Conservation (phyloP, 2,888 invertebrate species). For the Patella pellucida region DNA sequence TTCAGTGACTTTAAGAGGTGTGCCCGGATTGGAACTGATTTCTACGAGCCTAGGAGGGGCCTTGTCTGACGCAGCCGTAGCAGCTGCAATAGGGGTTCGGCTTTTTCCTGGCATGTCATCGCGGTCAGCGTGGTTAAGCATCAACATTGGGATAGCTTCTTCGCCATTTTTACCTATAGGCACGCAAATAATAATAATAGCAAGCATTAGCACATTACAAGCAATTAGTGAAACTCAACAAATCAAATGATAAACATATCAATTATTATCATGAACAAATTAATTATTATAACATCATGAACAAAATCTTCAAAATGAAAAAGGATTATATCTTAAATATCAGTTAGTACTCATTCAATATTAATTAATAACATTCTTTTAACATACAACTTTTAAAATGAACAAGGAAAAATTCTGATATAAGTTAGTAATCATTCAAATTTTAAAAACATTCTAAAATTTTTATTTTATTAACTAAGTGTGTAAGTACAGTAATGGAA, state of each 20-base stretch:
- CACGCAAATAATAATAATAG: conserved; percentile 2
- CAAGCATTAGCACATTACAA: conserved; percentile 13
- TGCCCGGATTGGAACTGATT: conserved; percentile 59
- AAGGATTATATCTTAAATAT: neutral
- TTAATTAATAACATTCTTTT: too few relatives aligned
- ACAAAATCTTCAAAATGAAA: conserved; percentile 16
- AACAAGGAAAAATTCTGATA: too few relatives aligned
- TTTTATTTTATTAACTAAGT: too few relatives aligned
- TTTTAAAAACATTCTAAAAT: too few relatives aligned
- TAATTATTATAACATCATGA: neutral
- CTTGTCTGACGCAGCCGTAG: conserved; percentile 40
- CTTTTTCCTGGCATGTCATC: conserved; percentile 39
- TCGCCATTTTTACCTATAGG: conserved; percentile 63
- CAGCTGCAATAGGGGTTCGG: conserved; percentile 30
- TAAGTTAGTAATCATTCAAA: too few relatives aligned
- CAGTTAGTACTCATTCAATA: neutral
- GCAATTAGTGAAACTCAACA: neutral
- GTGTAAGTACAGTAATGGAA: too few relatives aligned
- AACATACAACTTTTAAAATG: too few relatives aligned
- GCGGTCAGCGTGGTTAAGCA: conserved; percentile 66
- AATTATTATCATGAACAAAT: conserved; percentile 5
- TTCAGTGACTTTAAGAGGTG: conserved; percentile 61
- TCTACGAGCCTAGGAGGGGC: conserved; percentile 58
- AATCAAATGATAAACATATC: conserved; percentile 2
- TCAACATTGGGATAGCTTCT: conserved; percentile 68